phyloP scores from a whole-genome alignment of 2,888 invertebrate genomes.

The Spicauda simplicius region DNA sequence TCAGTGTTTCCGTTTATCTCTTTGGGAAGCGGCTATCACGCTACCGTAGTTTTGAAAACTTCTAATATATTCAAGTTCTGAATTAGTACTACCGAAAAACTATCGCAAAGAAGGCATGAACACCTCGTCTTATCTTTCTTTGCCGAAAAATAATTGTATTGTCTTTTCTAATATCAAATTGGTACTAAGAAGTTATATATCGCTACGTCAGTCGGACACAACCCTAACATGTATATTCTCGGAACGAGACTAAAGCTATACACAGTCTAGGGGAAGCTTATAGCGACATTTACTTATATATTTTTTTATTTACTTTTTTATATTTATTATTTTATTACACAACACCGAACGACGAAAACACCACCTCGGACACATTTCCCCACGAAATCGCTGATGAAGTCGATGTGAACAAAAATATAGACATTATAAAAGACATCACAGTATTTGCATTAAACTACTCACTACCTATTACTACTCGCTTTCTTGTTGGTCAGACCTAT shows the following conservation, averaged over 20 bases:
- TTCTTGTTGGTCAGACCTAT: not conserved
- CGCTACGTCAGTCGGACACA: conserved; percentile 9
- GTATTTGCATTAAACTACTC: conserved; percentile 7
- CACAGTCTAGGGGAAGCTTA: conserved; percentile 66
- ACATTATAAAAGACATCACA: conserved; percentile 32
- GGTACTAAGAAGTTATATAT: too few species aligned
- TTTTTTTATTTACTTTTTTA: conserved; percentile 47
- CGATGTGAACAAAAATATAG: not conserved
- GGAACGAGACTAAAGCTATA: conserved; percentile 36
- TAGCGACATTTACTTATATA: conserved; percentile 46
- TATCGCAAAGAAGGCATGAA: too few species aligned
- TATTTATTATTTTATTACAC: conserved; percentile 48
- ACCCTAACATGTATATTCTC: conserved; percentile 14
- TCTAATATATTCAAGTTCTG: too few species aligned
- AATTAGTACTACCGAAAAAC: too few species aligned
- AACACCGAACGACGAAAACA: conserved; percentile 50
- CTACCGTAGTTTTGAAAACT: too few species aligned
- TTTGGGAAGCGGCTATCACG: too few species aligned
- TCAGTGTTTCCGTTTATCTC: too few species aligned
- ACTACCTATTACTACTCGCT: not conserved
- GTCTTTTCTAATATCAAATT: too few species aligned
- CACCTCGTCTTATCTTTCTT: too few species aligned
- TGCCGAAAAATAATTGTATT: too few species aligned
- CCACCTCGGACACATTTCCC: conserved; percentile 38
- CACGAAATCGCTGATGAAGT: not conserved